These are phyloP conservation scores for Diarsia brunnea DNA, from an alignment of 2,888 invertebrate genomes.

Conservation along the genomic window DNA sequence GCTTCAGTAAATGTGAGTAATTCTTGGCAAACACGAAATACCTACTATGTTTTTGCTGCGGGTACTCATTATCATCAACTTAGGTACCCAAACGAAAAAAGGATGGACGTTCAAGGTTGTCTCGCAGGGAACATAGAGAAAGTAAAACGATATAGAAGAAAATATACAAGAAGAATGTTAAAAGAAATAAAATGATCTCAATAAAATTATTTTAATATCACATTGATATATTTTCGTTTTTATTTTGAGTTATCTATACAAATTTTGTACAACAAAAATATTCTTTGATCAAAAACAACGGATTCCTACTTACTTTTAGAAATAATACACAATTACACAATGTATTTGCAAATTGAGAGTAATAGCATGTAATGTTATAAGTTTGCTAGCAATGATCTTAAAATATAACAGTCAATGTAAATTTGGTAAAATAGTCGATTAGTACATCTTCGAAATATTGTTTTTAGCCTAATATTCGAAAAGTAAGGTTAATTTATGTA, in stretches of 20 bases:
- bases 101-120: background rate
- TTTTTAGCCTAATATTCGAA: conserved; percentile 15
- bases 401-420: conserved; percentile 41
- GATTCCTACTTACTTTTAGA: conserved; percentile 26
- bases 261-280: conserved; percentile 67
- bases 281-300: conserved; percentile 64
- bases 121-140: background rate
- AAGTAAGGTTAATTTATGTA: background rate
- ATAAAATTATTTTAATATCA: conserved; percentile 66
- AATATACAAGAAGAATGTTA: background rate
- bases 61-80: background rate
- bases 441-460: background rate
- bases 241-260: conserved; percentile 58
- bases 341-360: conserved; percentile 19
- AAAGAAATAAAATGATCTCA: conserved; percentile 49
- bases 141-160: background rate
- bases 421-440: conserved; percentile 44
- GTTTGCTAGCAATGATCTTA: conserved; percentile 12
- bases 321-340: conserved; percentile 32
- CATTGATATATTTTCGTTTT: conserved; percentile 68
- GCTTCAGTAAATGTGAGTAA: background rate
- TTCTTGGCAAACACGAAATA: background rate
- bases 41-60: background rate
- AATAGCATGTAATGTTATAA: conserved; percentile 13
- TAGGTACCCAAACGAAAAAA: background rate